phyloP scores from a whole-genome alignment of 2,888 invertebrate genomes.

The Philereme vetulata region DNA sequence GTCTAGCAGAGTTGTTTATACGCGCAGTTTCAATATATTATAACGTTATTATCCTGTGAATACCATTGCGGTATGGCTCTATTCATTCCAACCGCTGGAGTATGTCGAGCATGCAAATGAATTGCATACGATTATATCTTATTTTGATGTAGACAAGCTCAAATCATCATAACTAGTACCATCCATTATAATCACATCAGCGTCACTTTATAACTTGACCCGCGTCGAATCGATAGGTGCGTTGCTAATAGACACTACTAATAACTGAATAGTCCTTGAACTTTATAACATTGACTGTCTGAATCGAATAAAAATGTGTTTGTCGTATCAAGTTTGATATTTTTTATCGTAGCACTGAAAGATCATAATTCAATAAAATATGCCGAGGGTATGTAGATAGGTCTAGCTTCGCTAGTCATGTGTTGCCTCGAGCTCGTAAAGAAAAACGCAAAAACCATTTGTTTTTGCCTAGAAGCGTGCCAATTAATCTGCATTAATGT shows the following conservation, averaged over 20 bases:
- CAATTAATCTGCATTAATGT: slow-evolving; percentile 5
- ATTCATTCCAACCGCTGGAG: background rate
- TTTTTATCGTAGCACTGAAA: too few relatives aligned
- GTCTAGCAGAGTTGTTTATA: too few relatives aligned
- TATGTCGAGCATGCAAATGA: background rate
- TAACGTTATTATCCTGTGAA: too few relatives aligned
- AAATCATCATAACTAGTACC: background rate
- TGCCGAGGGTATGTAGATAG: too few relatives aligned
- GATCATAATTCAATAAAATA: too few relatives aligned
- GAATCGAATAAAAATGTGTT: background rate
- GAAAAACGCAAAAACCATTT: too few relatives aligned
- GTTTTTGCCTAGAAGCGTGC: too few relatives aligned
- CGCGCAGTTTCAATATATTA: too few relatives aligned
- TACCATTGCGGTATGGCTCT: background rate
- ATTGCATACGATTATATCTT: background rate
- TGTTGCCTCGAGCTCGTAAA: too few relatives aligned
- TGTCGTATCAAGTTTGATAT: too few relatives aligned
- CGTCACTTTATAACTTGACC: slow-evolving; percentile 30
- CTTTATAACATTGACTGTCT: slow-evolving; percentile 34
- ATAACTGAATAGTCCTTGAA: slow-evolving; percentile 54
- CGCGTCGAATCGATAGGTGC: slow-evolving; percentile 56
- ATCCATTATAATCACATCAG: slow-evolving; percentile 4
- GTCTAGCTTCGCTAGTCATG: too few relatives aligned
- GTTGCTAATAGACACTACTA: slow-evolving; percentile 44
- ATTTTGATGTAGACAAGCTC: background rate